phyloP scores from a whole-genome alignment of 92 coral and sea anemone species.

The Porites lobata region DNA sequence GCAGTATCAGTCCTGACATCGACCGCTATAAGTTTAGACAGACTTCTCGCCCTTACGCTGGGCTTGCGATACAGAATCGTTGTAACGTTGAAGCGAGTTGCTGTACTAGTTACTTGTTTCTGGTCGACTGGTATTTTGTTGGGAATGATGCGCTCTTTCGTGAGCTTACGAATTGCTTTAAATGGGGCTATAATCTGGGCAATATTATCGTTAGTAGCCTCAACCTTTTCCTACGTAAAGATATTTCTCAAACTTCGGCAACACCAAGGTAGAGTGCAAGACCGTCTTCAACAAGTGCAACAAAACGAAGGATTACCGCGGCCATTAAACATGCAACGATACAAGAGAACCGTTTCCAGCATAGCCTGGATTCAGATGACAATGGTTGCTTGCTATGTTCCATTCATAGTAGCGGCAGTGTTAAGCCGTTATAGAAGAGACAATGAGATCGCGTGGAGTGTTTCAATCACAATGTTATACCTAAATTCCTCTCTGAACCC shows the following conservation, averaged over 20 bases:
- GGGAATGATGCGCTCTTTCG: too few relatives aligned
- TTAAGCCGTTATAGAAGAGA: neutral
- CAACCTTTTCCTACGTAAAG: too few relatives aligned
- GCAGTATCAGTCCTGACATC: constrained; percentile 10
- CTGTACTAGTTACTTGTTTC: too few relatives aligned
- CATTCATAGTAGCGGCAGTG: neutral
- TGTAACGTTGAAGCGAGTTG: too few relatives aligned
- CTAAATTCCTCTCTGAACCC: neutral
- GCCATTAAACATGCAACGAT: neutral
- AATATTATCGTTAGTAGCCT: too few relatives aligned
- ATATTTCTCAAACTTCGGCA: too few relatives aligned
- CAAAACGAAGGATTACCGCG: neutral
- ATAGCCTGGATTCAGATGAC: constrained; percentile 16
- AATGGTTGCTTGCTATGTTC: neutral
- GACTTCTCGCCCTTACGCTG: constrained; percentile 12
- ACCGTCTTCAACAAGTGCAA: neutral
- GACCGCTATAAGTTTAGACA: constrained; percentile 23
- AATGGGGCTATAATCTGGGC: too few relatives aligned
- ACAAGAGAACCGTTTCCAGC: constrained; percentile 14
- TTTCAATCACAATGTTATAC: neutral
- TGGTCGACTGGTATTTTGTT: too few relatives aligned
- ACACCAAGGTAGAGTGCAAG: neutral
- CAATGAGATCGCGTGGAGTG: neutral
- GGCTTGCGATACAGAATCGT: constrained; percentile 3
- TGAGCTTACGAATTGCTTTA: too few relatives aligned